phyloP scores from a whole-genome alignment of 1,140 invertebrate genomes.

The Heterodera carotae region DNA sequence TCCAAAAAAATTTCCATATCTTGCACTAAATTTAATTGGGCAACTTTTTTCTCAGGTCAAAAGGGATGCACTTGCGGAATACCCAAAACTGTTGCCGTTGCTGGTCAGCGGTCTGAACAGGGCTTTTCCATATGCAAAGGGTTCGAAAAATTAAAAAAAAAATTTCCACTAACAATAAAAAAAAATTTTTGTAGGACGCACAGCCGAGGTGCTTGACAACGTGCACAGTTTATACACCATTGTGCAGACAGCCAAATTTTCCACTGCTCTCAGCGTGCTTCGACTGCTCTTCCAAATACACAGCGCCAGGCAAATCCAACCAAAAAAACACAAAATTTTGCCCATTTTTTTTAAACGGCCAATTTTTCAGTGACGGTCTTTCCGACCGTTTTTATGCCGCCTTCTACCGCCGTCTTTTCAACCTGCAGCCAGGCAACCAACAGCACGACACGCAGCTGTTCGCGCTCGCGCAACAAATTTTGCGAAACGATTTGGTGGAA shows the following conservation, averaged over 20 bases:
- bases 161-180: background rate
- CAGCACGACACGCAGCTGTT: constrained; percentile 81
- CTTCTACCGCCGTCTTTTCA: constrained; percentile 83
- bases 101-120: constrained; percentile 84
- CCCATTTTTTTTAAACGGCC: constrained; percentile 30
- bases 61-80: constrained; percentile 20
- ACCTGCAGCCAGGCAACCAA: constrained; percentile 74
- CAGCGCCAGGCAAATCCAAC: constrained; percentile 69
- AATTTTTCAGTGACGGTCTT: constrained; percentile 63
- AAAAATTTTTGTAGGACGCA: constrained; percentile 68
- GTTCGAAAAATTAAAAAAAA: constrained; percentile 44
- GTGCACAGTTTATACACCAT: constrained; percentile 83
- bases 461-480: constrained; percentile 82
- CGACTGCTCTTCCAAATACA: constrained; percentile 82
- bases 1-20: background rate
- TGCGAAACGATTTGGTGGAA: constrained; percentile 77
- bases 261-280: constrained; percentile 82
- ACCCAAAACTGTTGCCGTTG: constrained; percentile 81
- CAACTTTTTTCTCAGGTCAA: constrained; percentile 4
- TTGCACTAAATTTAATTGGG: background rate
- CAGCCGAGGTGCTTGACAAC: constrained; percentile 72
- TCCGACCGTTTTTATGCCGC: constrained; percentile 81
- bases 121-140: constrained; percentile 79
- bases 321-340: constrained; percentile 63
- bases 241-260: constrained; percentile 78